Base-by-base conservation (phyloP, 2,797 vertebrate species). In the Borostomias antarcticus region DNA sequence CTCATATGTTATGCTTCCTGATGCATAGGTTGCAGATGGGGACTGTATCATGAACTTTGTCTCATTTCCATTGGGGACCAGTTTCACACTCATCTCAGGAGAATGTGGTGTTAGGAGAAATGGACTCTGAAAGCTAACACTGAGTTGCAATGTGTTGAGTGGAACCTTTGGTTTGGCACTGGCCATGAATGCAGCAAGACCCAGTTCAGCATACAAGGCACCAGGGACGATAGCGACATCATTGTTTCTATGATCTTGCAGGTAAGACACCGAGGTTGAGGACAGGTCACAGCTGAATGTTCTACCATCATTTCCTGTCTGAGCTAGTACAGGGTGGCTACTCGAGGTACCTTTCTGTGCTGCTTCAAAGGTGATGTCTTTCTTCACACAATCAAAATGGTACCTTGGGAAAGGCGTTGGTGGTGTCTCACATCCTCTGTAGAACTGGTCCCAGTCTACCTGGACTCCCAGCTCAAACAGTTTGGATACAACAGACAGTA, bases 181-280 rank as follows among this genome's bases (percentile, higher is more conserved):
- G 53, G 73, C 89, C 78, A 92, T 81, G 56, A 91, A 80, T 60
- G 92, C 88, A 15, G 93, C 91, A 68, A 90, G 91, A 67, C 89
- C 95, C 66, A 95, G 84, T 71, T 96, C 94, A 0, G 79, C 92
- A 74, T 92, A 94, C 51, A 96, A 84, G 0, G 95, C 82, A 5
- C 93, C 95, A 1, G 95, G 95, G n/a, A 93, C 86, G 72, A 96
- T 87, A 40, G 86, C 67, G 37, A 93, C 51, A 0, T 85, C 90
- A 17, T 90, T 93, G 75, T 87, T 91, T 84, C 88, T 94, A 80
- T 97, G 95, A 62, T 96, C 92, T 84, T 90, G 93, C 53, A 96
- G 77, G 77, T 93, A 95, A 0, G 90, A 72, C 0, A 72, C 45
- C 0, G 37, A 78, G 25, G 85, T 75, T 58, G 64, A 25, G 26